phyloP scores from a whole-genome alignment of 2,888 invertebrate species.

The Acanthoscelides obtectus region DNA sequence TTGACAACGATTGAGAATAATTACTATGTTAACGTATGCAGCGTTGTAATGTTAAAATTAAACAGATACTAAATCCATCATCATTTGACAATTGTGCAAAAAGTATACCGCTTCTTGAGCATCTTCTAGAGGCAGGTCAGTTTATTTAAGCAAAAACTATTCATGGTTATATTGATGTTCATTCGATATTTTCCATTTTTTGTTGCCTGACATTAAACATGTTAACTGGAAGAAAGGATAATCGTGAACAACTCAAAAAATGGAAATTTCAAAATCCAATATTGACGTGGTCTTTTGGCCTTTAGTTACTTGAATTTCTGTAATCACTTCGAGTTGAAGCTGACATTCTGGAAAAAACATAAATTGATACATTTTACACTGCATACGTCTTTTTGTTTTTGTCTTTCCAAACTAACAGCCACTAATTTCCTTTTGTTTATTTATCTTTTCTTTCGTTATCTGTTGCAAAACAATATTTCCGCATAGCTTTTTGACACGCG shows the following conservation, averaged over 20 bases:
- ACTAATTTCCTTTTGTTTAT: constrained; percentile 3
- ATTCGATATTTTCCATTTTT: too few relatives aligned
- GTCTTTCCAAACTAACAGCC: background rate
- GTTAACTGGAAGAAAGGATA: too few relatives aligned
- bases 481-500: constrained; percentile 27
- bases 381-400: constrained; percentile 5
- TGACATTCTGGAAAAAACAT: too few relatives aligned
- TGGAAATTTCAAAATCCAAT: too few relatives aligned
- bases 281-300: too few relatives aligned
- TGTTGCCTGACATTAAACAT: too few relatives aligned
- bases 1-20: constrained; percentile 13
- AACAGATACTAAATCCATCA: background rate
- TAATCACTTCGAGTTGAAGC: too few relatives aligned
- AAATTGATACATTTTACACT: background rate
- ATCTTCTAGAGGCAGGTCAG: too few relatives aligned
- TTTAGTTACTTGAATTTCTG: too few relatives aligned
- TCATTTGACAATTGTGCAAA: background rate
- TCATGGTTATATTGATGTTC: too few relatives aligned
- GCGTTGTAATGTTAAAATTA: background rate
- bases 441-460: constrained; percentile 5
- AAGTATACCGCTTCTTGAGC: background rate
- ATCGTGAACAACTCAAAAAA: too few relatives aligned
- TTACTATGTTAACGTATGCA: constrained; percentile 11
- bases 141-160: too few relatives aligned
- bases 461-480: constrained; percentile 14